Percentiles rank a stretch among this genome's conserved stretches.
Conservation (phyloP, 2,113 vertebrate genomes). For the Bostrychus sinensis region DNA sequence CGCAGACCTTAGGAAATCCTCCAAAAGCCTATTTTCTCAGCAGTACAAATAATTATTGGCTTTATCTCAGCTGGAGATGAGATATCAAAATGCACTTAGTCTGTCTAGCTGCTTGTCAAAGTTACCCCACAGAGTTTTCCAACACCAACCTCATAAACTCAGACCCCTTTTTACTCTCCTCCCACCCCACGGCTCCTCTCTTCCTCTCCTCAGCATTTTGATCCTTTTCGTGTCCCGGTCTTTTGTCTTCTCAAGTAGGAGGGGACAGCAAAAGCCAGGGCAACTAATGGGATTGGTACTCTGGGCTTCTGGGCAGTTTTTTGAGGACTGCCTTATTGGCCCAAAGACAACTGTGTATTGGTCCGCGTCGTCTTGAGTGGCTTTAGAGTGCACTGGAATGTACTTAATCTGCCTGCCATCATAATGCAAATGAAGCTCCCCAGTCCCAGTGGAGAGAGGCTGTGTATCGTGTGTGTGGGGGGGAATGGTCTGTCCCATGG, state of each 20-base stretch:
- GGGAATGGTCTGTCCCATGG: slow-evolving; percentile 35
- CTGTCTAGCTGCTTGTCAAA: slow-evolving; percentile 78
- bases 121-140: slow-evolving; percentile 62
- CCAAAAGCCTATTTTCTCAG: slow-evolving; percentile 75
- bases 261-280: slow-evolving; percentile 48
- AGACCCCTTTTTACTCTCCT: slow-evolving; percentile 34
- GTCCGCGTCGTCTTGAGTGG: slow-evolving; percentile 35
- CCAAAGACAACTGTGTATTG: slow-evolving; percentile 45
- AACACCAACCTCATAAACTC: slow-evolving; percentile 49
- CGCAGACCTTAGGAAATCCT: slow-evolving; percentile 66
- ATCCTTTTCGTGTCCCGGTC: slow-evolving; percentile 53
- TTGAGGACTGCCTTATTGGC: slow-evolving; percentile 58
- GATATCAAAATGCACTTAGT: slow-evolving; percentile 91
- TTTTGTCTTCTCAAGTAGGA: slow-evolving; percentile 71
- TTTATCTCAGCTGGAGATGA: slow-evolving; percentile 96
- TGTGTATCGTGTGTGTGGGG: slow-evolving; percentile 14
- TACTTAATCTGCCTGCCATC: slow-evolving; percentile 76
- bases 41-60: slow-evolving; percentile 95
- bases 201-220: slow-evolving; percentile 74
- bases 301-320: slow-evolving; percentile 61
- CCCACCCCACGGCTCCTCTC: slow-evolving; percentile 61
- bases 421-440: slow-evolving; percentile 74
- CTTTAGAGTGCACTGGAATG: slow-evolving; percentile 77
- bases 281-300: slow-evolving; percentile 77
- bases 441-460: slow-evolving; percentile 56